Evolutionary conservation across 2,888 invertebrate species (phyloP).

Genomic region (Lordiphosa andalusiaca): DNA sequence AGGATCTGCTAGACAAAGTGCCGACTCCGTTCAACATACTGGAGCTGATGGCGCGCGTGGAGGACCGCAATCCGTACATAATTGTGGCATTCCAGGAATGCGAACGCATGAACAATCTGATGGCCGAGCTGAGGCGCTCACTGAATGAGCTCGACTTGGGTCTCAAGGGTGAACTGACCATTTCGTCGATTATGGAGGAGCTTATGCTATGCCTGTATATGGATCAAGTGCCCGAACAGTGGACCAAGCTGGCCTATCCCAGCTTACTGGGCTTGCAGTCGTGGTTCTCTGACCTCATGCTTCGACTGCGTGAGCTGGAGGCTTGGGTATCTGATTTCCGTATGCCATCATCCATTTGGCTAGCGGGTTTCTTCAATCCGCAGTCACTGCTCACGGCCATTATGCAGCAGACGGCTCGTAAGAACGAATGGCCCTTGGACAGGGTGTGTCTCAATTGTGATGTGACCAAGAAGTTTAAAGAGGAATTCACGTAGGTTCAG

Average conservation of each 20-base stretch:
- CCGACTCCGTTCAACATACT: conserved; percentile 93
- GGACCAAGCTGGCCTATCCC: conserved; percentile 94
- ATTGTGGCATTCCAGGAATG: conserved; percentile 96
- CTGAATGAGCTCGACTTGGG: conserved; percentile 93
- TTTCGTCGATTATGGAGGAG: conserved; percentile 94
- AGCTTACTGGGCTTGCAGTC: conserved; percentile 89
- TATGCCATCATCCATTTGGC: conserved; percentile 93
- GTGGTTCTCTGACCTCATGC: conserved; percentile 93
- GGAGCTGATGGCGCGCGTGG: conserved; percentile 92
- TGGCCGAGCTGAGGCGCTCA: conserved; percentile 89
- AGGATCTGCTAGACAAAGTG: conserved; percentile 93
- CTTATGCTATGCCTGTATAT: conserved; percentile 92
- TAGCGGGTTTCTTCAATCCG: conserved; percentile 97
- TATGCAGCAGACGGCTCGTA: conserved; percentile 97
- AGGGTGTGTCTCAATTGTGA: conserved; percentile 97
- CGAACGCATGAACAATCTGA: conserved; percentile 95
- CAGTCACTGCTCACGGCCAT: conserved; percentile 98
- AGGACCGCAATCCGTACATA: conserved; percentile 94
- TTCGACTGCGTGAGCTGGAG: conserved; percentile 89
- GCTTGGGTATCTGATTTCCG: conserved; percentile 94
- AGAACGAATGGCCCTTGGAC: conserved; percentile 97
- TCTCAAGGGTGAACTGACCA: conserved; percentile 95
- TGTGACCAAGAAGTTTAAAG: conserved; percentile 92
- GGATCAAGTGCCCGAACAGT: conserved; percentile 92
- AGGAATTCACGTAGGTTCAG: conserved; percentile 86